phyloP scores from a whole-genome alignment of 2,113 vertebrate species.

The Ivindomyrus marchei region DNA sequence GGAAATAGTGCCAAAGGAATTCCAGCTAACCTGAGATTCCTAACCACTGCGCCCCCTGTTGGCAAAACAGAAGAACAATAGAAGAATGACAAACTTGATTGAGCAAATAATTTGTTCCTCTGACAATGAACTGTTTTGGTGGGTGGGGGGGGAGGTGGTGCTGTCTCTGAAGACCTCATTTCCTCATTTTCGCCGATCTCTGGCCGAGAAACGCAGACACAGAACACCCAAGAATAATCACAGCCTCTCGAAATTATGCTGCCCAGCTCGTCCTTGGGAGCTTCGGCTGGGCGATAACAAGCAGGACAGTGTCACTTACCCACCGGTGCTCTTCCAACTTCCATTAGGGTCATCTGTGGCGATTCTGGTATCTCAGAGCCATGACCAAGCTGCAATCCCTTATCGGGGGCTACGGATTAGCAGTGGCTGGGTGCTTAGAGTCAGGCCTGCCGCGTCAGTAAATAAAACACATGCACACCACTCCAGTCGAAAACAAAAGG shows the following conservation, averaged over 20 bases:
- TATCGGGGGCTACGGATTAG: not conserved
- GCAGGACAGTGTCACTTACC: not conserved
- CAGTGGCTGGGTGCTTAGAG: too few species aligned
- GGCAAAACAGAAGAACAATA: not conserved
- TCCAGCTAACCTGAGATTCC: not conserved
- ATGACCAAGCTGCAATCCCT: not conserved
- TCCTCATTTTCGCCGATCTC: not conserved
- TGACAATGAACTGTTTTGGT: not conserved
- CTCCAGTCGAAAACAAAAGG: not conserved
- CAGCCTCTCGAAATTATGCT: not conserved
- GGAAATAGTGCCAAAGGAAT: not conserved
- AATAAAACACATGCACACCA: not conserved
- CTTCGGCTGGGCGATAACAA: not conserved
- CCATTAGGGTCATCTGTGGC: not conserved
- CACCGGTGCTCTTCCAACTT: not conserved
- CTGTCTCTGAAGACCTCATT: not conserved
- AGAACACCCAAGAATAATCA: not conserved
- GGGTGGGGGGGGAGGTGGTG: not conserved
- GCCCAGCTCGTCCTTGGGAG: not conserved
- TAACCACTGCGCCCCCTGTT: not conserved
- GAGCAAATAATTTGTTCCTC: not conserved
- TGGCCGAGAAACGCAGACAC: not conserved
- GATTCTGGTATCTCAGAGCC: not conserved
- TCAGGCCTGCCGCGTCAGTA: not conserved
- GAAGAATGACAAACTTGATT: not conserved